Conservation (phyloP, 2,888 invertebrate genomes). For the Andrena fulva region DNA sequence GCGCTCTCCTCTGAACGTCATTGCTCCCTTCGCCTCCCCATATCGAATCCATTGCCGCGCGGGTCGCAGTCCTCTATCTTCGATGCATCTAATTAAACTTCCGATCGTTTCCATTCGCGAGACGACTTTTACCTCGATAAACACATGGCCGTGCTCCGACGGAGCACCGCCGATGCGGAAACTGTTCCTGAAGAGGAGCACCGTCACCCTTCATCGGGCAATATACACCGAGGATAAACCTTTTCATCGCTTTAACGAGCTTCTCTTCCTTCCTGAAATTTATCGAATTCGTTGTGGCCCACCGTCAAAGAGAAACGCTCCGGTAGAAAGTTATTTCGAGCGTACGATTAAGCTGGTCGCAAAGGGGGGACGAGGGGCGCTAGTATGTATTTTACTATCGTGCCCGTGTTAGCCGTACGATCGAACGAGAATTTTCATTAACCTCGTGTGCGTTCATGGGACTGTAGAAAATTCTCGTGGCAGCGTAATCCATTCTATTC, state of each 20-base stretch:
- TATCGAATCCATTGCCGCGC: neutral
- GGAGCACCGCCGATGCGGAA: conserved; percentile 20
- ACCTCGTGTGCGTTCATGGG: neutral
- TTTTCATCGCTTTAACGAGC: conserved; percentile 51
- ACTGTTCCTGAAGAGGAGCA: neutral
- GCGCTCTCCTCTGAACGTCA: neutral
- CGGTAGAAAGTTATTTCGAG: conserved; percentile 41
- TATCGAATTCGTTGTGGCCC: conserved; percentile 46
- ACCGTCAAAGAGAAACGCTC: conserved; percentile 39
- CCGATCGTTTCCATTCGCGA: neutral
- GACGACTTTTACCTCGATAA: conserved; percentile 29
- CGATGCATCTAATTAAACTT: conserved; percentile 31
- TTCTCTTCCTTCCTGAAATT: conserved; percentile 45
- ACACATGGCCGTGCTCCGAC: conserved; percentile 13
- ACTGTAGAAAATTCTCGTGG: neutral
- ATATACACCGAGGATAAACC: conserved; percentile 34
- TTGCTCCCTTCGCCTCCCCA: neutral
- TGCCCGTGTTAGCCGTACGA: neutral
- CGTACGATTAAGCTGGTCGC: conserved; percentile 27
- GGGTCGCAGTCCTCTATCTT: neutral
- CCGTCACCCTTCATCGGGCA: conserved; percentile 6
- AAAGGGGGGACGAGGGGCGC: neutral
- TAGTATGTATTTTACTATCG: neutral
- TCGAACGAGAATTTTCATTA: conserved; percentile 20
- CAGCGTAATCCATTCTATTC: neutral